phyloP scores from a whole-genome alignment of 2,113 vertebrate species.

The Tupaia chinensis region DNA sequence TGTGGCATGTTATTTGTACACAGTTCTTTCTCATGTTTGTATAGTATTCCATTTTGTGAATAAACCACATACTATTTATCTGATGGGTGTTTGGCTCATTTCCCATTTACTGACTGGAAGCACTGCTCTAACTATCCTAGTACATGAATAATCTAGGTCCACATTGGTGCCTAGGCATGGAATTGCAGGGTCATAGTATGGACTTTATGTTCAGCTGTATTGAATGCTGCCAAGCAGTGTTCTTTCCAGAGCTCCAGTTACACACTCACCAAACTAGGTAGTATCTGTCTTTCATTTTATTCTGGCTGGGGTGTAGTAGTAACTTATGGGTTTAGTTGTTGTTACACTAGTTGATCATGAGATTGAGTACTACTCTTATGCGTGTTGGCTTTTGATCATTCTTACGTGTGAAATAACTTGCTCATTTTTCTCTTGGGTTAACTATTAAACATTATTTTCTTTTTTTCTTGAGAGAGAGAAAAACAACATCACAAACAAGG shows the following conservation, averaged over 20 bases:
- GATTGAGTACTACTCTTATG: neutral
- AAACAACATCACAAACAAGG: too few relatives aligned
- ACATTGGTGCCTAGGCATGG: neutral
- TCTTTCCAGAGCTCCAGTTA: neutral
- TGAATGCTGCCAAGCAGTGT: neutral
- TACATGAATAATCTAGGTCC: neutral
- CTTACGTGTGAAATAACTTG: conserved; percentile 10
- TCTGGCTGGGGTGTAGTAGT: neutral
- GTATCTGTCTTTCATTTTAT: neutral
- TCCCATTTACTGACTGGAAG: neutral
- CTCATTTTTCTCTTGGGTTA: neutral
- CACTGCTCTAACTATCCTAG: neutral
- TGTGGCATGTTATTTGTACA: conserved; percentile 31
- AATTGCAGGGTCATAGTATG: neutral
- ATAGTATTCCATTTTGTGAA: conserved; percentile 25
- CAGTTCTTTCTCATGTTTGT: conserved; percentile 27
- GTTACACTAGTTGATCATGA: neutral
- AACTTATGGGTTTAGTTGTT: neutral
- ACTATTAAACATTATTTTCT: neutral
- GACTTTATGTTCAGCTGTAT: neutral
- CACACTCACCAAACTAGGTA: neutral
- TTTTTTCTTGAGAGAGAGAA: too few relatives aligned
- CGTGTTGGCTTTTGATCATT: neutral
- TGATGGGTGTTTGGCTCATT: conserved; percentile 54
- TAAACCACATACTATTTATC: conserved; percentile 60